phyloP scores from a whole-genome alignment of 2,113 vertebrate species.

The Halcyon malimbica region DNA sequence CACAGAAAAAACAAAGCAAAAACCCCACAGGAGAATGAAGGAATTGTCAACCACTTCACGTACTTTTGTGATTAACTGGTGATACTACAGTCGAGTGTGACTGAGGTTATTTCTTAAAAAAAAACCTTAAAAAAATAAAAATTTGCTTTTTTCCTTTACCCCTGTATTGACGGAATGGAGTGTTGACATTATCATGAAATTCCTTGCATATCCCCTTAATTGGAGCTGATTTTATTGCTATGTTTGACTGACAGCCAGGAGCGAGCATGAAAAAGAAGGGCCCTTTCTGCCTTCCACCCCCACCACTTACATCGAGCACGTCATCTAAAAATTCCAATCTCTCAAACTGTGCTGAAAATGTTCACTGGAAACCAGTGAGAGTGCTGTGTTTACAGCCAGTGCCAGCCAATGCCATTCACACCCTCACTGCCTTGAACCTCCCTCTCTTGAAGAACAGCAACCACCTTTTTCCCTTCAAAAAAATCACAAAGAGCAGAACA shows the following conservation, averaged over 20 bases:
- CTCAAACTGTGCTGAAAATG: constrained; percentile 1
- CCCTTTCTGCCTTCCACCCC: background rate
- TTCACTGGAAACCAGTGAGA: background rate
- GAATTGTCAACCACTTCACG: constrained; percentile 33
- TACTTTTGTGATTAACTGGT: constrained; percentile 43
- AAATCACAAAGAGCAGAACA: background rate
- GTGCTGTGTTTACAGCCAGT: constrained; percentile 23
- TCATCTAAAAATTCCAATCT: constrained; percentile 46
- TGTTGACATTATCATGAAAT: constrained; percentile 55
- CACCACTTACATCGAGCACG: background rate
- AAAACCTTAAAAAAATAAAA: background rate
- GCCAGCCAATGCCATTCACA: constrained; percentile 46
- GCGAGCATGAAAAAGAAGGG: constrained; percentile 35
- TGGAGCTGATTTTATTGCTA: constrained; percentile 62
- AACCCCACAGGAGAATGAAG: constrained; percentile 14
- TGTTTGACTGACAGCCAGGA: constrained; percentile 62
- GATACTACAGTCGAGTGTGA: background rate
- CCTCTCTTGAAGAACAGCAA: background rate
- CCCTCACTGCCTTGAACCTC: background rate
- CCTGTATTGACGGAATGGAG: constrained; percentile 13
- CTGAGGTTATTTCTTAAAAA: background rate
- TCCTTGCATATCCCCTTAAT: constrained; percentile 64
- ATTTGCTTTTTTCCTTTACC: background rate
- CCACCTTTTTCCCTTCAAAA: background rate
- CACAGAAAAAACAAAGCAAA: constrained; percentile 27